A percentile compares a stretch with the other conserved stretches of the same genome.
Conservation (phyloP, 2,888 invertebrate species). For the Dicycla oo region DNA sequence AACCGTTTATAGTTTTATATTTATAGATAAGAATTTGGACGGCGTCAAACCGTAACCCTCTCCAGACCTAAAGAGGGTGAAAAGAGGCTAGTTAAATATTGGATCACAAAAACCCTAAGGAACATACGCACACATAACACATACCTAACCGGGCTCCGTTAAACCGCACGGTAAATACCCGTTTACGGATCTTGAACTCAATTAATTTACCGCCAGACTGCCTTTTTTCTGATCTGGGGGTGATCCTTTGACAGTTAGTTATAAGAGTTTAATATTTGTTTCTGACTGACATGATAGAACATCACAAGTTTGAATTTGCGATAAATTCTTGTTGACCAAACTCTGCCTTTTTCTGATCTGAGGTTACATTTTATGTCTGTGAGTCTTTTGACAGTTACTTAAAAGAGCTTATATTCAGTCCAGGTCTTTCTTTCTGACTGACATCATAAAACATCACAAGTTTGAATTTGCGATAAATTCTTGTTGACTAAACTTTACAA, state of each 20-base stretch:
- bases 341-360: too few relatives aligned
- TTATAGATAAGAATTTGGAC: not conserved
- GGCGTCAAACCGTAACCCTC: not conserved
- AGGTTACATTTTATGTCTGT: not conserved
- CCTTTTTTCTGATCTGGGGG: not conserved
- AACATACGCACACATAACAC: slow-evolving; percentile 6
- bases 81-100: slow-evolving; percentile 9
- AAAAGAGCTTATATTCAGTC: not conserved
- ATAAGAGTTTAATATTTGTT: slow-evolving; percentile 5
- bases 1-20: not conserved
- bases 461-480: not conserved
- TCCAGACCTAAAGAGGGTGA: not conserved
- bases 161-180: slow-evolving; percentile 25
- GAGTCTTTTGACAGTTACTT: not conserved
- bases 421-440: not conserved
- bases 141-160: not conserved
- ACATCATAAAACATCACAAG: not conserved
- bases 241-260: not conserved
- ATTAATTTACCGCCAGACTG: not conserved
- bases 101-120: not conserved
- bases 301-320: slow-evolving; percentile 1
- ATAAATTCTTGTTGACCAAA: not conserved
- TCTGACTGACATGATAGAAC: not conserved
- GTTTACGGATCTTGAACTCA: not conserved
- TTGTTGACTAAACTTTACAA: not conserved